Conservation (phyloP, 2,113 vertebrate species). For the Baryphthengus martii region DNA sequence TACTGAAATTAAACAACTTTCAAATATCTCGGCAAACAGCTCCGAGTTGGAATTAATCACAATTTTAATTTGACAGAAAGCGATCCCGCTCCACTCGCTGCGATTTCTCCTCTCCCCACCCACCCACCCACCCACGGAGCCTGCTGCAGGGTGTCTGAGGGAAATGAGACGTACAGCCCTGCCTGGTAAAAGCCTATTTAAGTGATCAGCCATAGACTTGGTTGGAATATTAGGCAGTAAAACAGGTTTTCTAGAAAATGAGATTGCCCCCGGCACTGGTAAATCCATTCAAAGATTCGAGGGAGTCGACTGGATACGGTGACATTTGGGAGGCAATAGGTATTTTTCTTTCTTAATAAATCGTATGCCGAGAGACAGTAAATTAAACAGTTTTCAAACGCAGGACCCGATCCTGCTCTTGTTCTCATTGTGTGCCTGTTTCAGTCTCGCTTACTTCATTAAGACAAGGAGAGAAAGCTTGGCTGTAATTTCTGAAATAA, state of each 20-base stretch:
- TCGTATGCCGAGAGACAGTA: neutral
- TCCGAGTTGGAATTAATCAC: constrained; percentile 28
- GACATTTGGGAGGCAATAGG: neutral
- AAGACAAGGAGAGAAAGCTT: neutral
- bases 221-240: constrained; percentile 60
- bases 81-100: neutral
- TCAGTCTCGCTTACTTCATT: neutral
- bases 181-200: constrained; percentile 37
- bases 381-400: constrained; percentile 16
- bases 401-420: neutral
- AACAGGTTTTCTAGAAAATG: constrained; percentile 63
- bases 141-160: constrained; percentile 61
- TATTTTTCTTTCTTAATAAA: constrained; percentile 17
- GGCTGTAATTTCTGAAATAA: neutral
- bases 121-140: neutral
- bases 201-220: constrained; percentile 48
- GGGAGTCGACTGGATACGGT: neutral
- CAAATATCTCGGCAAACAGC: neutral
- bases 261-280: constrained; percentile 56
- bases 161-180: constrained; percentile 63
- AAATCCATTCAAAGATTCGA: constrained; percentile 26
- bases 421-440: neutral
- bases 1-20: neutral
- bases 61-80: constrained; percentile 57
- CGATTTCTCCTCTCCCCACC: constrained; percentile 8